Evolutionary conservation across 2,113 vertebrate species (phyloP), one percentile per base, ranked within the genome.

Genomic region (Ptychochromis oligacanthus): DNA sequence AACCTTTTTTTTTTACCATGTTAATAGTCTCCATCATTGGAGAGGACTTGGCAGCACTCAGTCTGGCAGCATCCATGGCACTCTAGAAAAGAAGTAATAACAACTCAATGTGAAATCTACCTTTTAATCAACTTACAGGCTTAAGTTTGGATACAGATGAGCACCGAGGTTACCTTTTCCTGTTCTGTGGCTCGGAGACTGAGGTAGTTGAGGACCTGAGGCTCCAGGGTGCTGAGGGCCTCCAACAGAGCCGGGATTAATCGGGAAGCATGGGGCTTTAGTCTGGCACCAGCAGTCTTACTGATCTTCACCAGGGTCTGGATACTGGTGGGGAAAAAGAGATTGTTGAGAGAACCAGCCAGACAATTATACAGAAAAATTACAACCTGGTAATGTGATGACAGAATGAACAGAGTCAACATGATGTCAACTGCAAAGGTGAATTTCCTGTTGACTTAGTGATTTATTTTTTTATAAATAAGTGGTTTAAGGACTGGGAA

Each of bases 1-100:
- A 18, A 52, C 1, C 1, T 12, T 4, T 28, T 20, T 18, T 77
- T 93, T 94, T 93, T 93, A 99, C 98, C 97, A 98, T 98, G 91
- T 99, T 99, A 87, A 99, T 95, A 0, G 98, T 99, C 94, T 99
- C 98, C 98, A 99, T 99, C 98, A 99, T 99, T 52, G 98, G 98
- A 82, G 98, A 99, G 2, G 98, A 98, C 83, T 97, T 99, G 77
- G 98, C 97, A 91, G 98, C 98, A 92, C 96, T 99, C 81, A 99
- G 97, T 83, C 98, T 97, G 80, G 98, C 98, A 88, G 96, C 97
- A 85, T 99, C 98, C 98, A 99, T 97, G 55, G 97, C 97, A 92
- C 96, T 96, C 98, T 99, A 79, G 9, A 77, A 22, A 81, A 5
- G 20, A 5, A 87, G 18, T 81, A 46, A 40, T 7, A 46, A 36